Evolutionary conservation across 1,140 invertebrate species (phyloP).

Genomic region (Caenorhabditis briggsae): DNA sequence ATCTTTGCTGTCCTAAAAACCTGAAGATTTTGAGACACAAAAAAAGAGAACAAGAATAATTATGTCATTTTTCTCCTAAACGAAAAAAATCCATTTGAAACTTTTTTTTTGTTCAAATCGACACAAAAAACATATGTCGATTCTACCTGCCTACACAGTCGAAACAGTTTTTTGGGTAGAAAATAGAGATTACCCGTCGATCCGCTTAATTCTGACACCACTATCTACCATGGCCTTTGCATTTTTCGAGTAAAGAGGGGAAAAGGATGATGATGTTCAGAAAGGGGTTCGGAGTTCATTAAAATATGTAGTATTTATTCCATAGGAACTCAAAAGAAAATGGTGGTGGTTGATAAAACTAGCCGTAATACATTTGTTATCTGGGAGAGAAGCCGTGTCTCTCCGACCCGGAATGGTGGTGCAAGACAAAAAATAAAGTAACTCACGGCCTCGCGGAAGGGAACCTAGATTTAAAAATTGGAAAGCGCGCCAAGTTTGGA

Average conservation of each 20-base stretch:
- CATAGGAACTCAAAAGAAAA: background rate
- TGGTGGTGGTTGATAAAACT: constrained; percentile 6
- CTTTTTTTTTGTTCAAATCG: background rate
- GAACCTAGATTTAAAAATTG: too few relatives aligned
- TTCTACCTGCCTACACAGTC: background rate
- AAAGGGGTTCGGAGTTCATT: too few relatives aligned
- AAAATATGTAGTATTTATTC: constrained; percentile 6
- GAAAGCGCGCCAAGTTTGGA: too few relatives aligned
- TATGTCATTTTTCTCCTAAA: background rate
- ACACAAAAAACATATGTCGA: background rate
- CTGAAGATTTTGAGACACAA: background rate
- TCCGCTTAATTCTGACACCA: constrained; percentile 33
- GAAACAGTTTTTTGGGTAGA: constrained; percentile 4
- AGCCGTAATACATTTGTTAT: constrained; percentile 15
- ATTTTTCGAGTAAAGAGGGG: background rate
- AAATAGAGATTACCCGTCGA: constrained; percentile 19
- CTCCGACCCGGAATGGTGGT: constrained; percentile 7
- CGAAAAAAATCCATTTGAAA: background rate
- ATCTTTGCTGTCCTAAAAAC: too few relatives aligned
- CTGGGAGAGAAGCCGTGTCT: background rate
- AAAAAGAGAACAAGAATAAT: background rate
- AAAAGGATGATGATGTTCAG: too few relatives aligned
- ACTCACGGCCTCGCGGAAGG: too few relatives aligned
- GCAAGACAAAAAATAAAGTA: background rate
- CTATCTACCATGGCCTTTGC: background rate